A percentile compares a stretch with the other conserved stretches of the same genome.
These are phyloP conservation scores for Diplogasteroides magnus DNA, from an alignment of 1,140 invertebrate species.

Conservation along the genomic window DNA sequence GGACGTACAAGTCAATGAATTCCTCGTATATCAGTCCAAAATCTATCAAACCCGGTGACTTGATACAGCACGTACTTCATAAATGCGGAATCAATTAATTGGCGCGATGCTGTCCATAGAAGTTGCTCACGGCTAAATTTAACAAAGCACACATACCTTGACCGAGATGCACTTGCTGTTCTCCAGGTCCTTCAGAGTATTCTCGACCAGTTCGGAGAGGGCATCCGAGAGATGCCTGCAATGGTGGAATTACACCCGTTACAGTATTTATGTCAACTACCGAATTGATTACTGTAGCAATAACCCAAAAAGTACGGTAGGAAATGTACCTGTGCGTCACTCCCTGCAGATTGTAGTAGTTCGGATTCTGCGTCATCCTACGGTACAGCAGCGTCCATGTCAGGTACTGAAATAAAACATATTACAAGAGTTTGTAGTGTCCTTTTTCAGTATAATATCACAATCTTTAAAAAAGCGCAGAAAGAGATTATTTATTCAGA, in stretches of 20 bases:
- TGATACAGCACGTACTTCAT: too few species aligned
- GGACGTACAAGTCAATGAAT: too few species aligned
- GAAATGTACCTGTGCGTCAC: conserved; percentile 66
- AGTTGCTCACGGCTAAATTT: too few species aligned
- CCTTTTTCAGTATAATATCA: background rate
- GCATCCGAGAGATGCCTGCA: conserved; percentile 86
- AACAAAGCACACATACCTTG: conserved; percentile 4
- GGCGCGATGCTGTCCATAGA: too few species aligned
- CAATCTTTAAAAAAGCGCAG: background rate
- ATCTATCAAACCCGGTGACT: too few species aligned
- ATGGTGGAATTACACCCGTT: conserved; percentile 61
- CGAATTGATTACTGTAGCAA: too few species aligned
- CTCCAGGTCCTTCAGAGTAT: conserved; percentile 86
- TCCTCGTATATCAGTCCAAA: too few species aligned
- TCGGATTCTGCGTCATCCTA: conserved; percentile 94
- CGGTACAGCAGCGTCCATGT: conserved; percentile 99
- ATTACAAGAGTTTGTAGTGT: background rate
- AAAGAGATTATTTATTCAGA: background rate
- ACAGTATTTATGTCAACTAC: too few species aligned
- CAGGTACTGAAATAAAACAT: conserved; percentile 65
- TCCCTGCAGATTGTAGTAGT: conserved; percentile 94
- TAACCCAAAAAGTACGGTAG: too few species aligned
- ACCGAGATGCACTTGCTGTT: conserved; percentile 70
- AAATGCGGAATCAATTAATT: too few species aligned
- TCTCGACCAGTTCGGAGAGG: conserved; percentile 94